These are phyloP conservation scores for Yasuhikotakia modesta DNA, from an alignment of 2,797 vertebrate genomes.

Conservation along the genomic window DNA sequence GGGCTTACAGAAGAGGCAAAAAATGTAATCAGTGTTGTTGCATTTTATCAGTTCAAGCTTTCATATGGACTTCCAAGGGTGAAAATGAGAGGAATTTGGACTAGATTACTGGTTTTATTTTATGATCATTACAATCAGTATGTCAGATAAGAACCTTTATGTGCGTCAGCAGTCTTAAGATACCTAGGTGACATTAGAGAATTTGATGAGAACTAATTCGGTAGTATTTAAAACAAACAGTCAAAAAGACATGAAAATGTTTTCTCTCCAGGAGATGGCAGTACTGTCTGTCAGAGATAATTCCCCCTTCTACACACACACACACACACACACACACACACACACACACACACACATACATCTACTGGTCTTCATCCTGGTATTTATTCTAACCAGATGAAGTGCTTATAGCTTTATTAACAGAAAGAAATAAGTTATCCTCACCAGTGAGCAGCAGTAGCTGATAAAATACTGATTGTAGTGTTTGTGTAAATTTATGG, in stretches of 20 bases:
- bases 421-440: slow-evolving; percentile 45
- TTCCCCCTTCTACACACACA: background rate
- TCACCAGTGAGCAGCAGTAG: slow-evolving; percentile 53
- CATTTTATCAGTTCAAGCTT: background rate
- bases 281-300: slow-evolving; percentile 64
- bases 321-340: slow-evolving; percentile 44
- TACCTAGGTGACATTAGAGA: background rate
- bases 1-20: slow-evolving; percentile 64
- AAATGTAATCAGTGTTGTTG: slow-evolving; percentile 61
- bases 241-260: background rate
- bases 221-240: background rate
- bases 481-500: slow-evolving; percentile 65
- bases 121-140: slow-evolving; percentile 8
- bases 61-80: slow-evolving; percentile 15
- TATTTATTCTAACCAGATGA: slow-evolving; percentile 49
- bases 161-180: background rate
- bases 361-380: slow-evolving; percentile 22
- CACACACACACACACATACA: slow-evolving; percentile 41
- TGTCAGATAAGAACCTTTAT: slow-evolving; percentile 38
- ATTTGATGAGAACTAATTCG: background rate
- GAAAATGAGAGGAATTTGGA: slow-evolving; percentile 51
- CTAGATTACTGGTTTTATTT: slow-evolving; percentile 26
- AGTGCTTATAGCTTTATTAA: slow-evolving; percentile 53
- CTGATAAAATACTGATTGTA: slow-evolving; percentile 68
- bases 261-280: slow-evolving; percentile 75